These are phyloP conservation scores for Enteromius afrohamiltoni DNA, from an alignment of 2,797 vertebrate species.

Conservation along the genomic window DNA sequence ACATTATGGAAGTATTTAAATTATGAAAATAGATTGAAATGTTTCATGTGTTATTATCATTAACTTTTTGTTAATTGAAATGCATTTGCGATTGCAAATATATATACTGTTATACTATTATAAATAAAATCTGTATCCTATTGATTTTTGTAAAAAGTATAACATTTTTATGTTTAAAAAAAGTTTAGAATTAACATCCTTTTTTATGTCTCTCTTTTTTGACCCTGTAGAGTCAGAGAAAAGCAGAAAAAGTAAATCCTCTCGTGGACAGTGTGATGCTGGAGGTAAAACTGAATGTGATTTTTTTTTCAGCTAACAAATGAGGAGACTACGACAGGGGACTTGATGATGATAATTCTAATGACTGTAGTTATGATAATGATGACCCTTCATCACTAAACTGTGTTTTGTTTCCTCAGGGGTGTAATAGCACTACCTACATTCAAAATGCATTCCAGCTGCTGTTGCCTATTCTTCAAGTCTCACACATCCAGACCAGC, in stretches of 20 bases:
- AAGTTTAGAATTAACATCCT: conserved; percentile 1
- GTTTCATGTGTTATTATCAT: background rate
- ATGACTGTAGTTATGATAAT: conserved; percentile 21
- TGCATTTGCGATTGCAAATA: background rate
- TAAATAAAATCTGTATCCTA: background rate
- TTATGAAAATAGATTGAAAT: background rate
- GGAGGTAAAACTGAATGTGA: conserved; percentile 81
- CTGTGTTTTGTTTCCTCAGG: conserved; percentile 74
- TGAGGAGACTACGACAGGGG: background rate
- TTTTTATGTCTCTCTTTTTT: conserved; percentile 13
- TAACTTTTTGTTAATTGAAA: background rate
- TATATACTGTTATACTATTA: background rate
- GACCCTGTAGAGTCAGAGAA: conserved; percentile 82
- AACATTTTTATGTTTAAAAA: background rate
- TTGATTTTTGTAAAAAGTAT: background rate
- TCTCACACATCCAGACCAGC: conserved; percentile 86
- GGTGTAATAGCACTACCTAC: conserved; percentile 90
- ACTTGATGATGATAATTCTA: conserved; percentile 9
- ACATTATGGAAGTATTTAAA: background rate
- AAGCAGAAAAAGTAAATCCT: conserved; percentile 93
- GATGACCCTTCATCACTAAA: background rate
- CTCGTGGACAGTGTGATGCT: conserved; percentile 84
- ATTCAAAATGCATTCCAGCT: conserved; percentile 94
- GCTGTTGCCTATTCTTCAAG: conserved; percentile 91
- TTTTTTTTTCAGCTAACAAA: background rate